These are phyloP conservation scores for Holacanthus passer DNA, from an alignment of 2,113 vertebrate species.

Conservation along the genomic window DNA sequence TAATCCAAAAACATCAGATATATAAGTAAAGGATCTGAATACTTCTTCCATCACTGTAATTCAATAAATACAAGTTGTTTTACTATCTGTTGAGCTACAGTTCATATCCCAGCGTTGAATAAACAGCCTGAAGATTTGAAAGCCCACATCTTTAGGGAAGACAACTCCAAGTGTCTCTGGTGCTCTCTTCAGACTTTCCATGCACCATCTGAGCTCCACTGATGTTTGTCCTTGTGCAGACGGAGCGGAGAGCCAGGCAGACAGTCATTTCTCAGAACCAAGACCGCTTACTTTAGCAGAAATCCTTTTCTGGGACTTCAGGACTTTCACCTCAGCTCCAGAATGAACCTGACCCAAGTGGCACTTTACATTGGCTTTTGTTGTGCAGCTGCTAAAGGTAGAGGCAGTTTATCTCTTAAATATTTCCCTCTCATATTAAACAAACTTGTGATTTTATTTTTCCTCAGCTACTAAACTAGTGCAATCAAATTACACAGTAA, in stretches of 20 bases:
- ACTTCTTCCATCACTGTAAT: no score
- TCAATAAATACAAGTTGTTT: no score
- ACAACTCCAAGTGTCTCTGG: no score
- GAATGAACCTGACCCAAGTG: not conserved
- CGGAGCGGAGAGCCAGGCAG: not conserved
- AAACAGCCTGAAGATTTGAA: no score
- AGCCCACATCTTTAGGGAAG: not conserved
- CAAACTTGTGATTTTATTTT: not conserved
- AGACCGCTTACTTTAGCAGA: not conserved
- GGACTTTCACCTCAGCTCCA: no score
- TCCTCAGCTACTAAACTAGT: not conserved
- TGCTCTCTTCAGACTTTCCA: not conserved
- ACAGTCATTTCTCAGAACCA: not conserved
- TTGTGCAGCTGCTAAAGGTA: not conserved
- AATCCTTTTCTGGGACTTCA: no score
- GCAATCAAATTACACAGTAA: no score
- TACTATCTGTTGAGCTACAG: no score
- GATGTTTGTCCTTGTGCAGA: not conserved
- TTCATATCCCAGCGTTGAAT: no score
- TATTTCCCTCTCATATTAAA: not conserved
- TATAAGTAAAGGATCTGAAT: no score
- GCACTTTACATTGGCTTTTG: not conserved
- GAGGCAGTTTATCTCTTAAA: not conserved
- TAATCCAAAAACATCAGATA: no score
- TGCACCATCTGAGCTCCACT: not conserved